Evolutionary conservation across 2,888 invertebrate species (phyloP).

Genomic region (Agrochola litura): DNA sequence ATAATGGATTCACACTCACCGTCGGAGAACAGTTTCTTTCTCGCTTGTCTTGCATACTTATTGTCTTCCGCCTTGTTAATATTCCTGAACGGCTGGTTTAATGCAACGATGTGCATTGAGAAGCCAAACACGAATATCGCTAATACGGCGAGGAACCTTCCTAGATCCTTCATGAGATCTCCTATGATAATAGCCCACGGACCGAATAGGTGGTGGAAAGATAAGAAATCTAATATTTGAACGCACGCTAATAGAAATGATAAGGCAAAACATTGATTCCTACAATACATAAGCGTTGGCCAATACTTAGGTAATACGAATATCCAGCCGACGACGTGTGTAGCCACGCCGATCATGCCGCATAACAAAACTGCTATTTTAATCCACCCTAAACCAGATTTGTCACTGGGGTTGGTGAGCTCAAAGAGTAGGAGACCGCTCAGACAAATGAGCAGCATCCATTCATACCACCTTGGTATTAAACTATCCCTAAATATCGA

Average conservation of each 20-base stretch:
- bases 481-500: slow-evolving; percentile 94
- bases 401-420: slow-evolving; percentile 99
- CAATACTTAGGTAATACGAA: slow-evolving; percentile 93
- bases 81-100: slow-evolving; percentile 98
- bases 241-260: slow-evolving; percentile 99
- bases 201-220: slow-evolving; percentile 99
- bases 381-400: slow-evolving; percentile 98
- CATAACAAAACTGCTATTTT: slow-evolving; percentile 96
- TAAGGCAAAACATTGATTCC: slow-evolving; percentile 99
- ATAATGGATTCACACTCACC: slow-evolving; percentile 89
- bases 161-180: slow-evolving; percentile 97
- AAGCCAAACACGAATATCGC: slow-evolving; percentile 99
- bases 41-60: slow-evolving; percentile 89
- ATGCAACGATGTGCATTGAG: slow-evolving; percentile 98
- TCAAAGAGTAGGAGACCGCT: slow-evolving; percentile 98
- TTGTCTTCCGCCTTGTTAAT: slow-evolving; percentile 91
- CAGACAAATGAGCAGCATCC: slow-evolving; percentile 98
- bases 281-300: slow-evolving; percentile 97
- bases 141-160: slow-evolving; percentile 99
- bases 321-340: slow-evolving; percentile 95
- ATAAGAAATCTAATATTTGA: slow-evolving; percentile 98
- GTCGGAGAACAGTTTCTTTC: slow-evolving; percentile 92
- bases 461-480: slow-evolving; percentile 98
- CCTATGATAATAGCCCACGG: slow-evolving; percentile 99
- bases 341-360: slow-evolving; percentile 97